Conservation (phyloP, 2,888 invertebrate species). For the Agrochola macilenta region DNA sequence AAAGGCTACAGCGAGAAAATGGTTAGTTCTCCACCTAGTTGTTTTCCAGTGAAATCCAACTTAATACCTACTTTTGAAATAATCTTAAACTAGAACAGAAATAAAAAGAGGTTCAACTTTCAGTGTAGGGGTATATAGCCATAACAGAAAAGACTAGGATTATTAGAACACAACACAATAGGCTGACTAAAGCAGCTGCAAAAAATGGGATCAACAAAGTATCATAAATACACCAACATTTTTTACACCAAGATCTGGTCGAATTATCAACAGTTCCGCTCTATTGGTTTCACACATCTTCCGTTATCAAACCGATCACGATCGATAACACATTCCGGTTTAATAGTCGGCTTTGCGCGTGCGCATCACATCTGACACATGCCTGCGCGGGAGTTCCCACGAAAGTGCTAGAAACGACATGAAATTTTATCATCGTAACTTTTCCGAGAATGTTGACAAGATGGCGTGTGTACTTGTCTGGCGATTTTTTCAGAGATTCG, state of each 20-base stretch:
- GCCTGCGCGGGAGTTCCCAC: constrained; percentile 55
- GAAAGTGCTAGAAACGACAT: constrained; percentile 51
- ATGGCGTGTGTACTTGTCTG: constrained; percentile 22
- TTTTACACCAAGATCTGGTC: constrained; percentile 40
- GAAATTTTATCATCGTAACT: constrained; percentile 24
- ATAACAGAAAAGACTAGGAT: background rate
- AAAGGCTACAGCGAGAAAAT: no score
- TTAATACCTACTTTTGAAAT: background rate
- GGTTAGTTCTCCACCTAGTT: background rate
- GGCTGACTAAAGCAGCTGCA: background rate
- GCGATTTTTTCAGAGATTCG: background rate
- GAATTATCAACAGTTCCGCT: constrained; percentile 45
- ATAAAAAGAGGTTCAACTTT: background rate
- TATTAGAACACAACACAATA: background rate
- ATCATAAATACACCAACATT: constrained; percentile 17
- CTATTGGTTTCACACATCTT: constrained; percentile 49
- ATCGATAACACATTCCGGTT: constrained; percentile 48
- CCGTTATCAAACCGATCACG: constrained; percentile 48
- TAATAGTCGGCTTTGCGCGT: constrained; percentile 40
- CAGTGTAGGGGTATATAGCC: background rate
- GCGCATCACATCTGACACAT: constrained; percentile 48
- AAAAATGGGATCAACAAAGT: constrained; percentile 7
- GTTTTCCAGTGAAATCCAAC: background rate
- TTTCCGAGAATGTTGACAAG: constrained; percentile 40
- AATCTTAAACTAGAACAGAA: background rate